Conservation (phyloP, 2,888 invertebrate genomes). For the Coenonympha arcania region DNA sequence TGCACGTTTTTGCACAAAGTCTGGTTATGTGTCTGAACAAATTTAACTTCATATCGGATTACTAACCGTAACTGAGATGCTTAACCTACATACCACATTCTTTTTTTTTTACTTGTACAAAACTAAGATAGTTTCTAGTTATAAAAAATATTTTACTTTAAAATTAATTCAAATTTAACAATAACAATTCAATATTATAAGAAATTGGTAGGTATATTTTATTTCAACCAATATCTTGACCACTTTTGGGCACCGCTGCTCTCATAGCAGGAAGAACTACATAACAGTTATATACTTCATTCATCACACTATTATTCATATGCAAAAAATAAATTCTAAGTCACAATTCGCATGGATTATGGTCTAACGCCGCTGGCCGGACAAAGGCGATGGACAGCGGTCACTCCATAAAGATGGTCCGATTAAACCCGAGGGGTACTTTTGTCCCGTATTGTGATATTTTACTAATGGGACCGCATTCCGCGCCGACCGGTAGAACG, state of each 20-base stretch:
- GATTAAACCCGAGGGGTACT: conserved; percentile 54
- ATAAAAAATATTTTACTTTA: too few species aligned
- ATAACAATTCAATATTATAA: too few species aligned
- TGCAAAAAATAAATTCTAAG: conserved; percentile 53
- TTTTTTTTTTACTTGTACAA: too few species aligned
- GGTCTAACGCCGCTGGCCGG: conserved; percentile 58
- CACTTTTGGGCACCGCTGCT: too few species aligned
- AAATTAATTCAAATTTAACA: too few species aligned
- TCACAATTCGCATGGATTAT: conserved; percentile 58
- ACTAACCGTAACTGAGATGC: conserved; percentile 10
- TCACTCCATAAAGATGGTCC: conserved; percentile 67
- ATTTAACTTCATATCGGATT: conserved; percentile 18
- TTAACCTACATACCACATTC: conserved; percentile 6
- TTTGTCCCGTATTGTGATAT: conserved; percentile 60
- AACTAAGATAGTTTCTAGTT: too few species aligned
- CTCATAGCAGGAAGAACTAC: conserved; percentile 13
- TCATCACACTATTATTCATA: conserved; percentile 48
- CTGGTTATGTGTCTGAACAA: conserved; percentile 13
- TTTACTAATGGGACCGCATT: conserved; percentile 71
- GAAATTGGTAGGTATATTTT: too few species aligned
- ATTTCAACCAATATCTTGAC: too few species aligned
- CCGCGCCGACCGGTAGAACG: conserved; percentile 63
- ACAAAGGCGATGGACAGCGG: conserved; percentile 60
- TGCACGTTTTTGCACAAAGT: conserved; percentile 30
- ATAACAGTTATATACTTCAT: conserved; percentile 28